Percentiles rank a stretch among this genome's conserved stretches.
Conservation (phyloP, 2,797 vertebrate species). For the Nyctibius grandis region DNA sequence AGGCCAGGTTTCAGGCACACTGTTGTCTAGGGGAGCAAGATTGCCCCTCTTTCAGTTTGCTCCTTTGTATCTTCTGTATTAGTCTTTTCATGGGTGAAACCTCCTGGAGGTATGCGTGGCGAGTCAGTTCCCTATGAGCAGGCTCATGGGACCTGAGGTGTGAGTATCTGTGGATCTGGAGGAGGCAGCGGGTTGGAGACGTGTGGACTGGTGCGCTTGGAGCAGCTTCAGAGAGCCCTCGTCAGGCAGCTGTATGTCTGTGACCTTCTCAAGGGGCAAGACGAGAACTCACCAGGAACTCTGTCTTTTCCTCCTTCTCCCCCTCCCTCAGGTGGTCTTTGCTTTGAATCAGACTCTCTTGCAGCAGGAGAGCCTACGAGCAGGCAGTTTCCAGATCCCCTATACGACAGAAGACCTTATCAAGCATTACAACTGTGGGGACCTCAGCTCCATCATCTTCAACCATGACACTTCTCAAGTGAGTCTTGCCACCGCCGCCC, state of each 20-base stretch:
- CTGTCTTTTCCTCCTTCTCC: slow-evolving; percentile 51
- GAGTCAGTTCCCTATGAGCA: neutral
- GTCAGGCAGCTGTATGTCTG: neutral
- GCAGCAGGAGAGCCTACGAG: slow-evolving; percentile 86
- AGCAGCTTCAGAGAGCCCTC: neutral
- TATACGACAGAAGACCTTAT: slow-evolving; percentile 89
- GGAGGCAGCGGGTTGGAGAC: fast-evolving
- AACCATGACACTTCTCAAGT: slow-evolving; percentile 88
- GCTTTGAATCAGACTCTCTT: slow-evolving; percentile 90
- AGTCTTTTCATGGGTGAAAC: neutral
- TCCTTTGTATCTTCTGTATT: neutral
- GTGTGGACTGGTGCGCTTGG: fast-evolving
- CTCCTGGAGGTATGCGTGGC: neutral
- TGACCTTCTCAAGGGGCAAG: neutral
- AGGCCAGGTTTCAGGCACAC: neutral
- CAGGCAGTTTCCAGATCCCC: slow-evolving; percentile 82
- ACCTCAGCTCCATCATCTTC: slow-evolving; percentile 89
- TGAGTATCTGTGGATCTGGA: neutral
- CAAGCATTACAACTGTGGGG: slow-evolving; percentile 89
- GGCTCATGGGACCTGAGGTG: neutral
- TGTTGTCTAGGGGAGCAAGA: neutral
- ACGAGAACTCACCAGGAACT: slow-evolving; percentile 31
- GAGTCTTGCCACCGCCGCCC: neutral
- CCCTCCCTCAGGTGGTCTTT: slow-evolving; percentile 82
- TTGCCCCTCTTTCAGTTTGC: neutral